These are phyloP conservation scores for Rhodeus uyekii DNA, from an alignment of 2,797 vertebrate genomes.

Conservation along the genomic window DNA sequence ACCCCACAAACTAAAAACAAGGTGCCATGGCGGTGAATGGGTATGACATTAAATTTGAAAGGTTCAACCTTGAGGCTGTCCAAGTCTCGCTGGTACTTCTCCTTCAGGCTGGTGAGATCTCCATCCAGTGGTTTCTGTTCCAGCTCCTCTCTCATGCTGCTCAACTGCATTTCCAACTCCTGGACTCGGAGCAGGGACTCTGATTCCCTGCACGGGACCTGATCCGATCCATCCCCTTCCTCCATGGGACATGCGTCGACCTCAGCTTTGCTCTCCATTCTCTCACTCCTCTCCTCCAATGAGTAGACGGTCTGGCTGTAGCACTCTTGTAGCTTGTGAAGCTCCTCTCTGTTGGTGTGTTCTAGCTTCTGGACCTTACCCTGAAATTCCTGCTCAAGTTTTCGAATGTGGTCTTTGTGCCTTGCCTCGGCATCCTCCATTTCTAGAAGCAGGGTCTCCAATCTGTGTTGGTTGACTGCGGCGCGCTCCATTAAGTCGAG, in stretches of 20 bases:
- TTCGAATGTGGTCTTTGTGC: constrained; percentile 81
- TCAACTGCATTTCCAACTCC: constrained; percentile 93
- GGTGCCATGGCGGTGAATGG: background rate
- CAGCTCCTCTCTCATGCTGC: constrained; percentile 90
- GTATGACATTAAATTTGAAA: constrained; percentile 6
- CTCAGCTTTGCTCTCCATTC: constrained; percentile 42
- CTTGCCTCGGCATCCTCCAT: constrained; percentile 80
- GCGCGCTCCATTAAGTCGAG: constrained; percentile 79
- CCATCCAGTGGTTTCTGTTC: constrained; percentile 89
- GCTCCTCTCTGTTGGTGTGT: constrained; percentile 81
- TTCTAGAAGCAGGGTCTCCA: constrained; percentile 80
- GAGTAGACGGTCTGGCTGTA: constrained; percentile 78
- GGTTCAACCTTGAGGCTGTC: constrained; percentile 92
- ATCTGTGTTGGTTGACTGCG: constrained; percentile 75
- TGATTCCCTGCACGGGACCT: constrained; percentile 67
- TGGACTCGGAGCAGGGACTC: constrained; percentile 85
- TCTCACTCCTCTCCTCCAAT: constrained; percentile 74
- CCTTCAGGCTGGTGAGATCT: constrained; percentile 82
- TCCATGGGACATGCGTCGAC: constrained; percentile 51
- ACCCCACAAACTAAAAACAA: constrained; percentile 12
- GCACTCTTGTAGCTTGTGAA: constrained; percentile 82
- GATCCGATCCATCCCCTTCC: constrained; percentile 60
- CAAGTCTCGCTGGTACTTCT: constrained; percentile 98
- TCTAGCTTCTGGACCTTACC: constrained; percentile 84
- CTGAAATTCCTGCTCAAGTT: constrained; percentile 85